Evolutionary conservation across 2,113 vertebrate genomes (phyloP).

Genomic region (Actenoides lindsayi): DNA sequence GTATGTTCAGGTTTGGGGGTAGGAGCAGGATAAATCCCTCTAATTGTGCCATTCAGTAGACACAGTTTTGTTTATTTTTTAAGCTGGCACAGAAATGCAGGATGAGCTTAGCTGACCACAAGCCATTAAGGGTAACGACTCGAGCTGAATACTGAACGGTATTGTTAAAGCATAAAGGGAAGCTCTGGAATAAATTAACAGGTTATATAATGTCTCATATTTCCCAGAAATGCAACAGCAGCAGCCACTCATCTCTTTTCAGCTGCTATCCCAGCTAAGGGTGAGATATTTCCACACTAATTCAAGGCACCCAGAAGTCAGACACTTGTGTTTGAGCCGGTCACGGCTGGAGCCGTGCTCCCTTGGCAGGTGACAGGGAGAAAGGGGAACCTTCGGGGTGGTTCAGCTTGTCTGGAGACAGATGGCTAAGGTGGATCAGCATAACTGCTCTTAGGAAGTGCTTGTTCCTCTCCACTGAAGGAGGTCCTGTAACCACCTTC

Average conservation of each 20-base stretch:
- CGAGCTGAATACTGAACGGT: constrained; percentile 53
- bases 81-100: constrained; percentile 4
- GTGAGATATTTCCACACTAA: constrained; percentile 29
- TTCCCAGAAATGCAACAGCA: constrained; percentile 49
- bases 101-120: constrained; percentile 32
- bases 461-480: background rate
- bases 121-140: constrained; percentile 20
- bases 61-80: constrained; percentile 42
- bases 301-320: background rate
- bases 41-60: constrained; percentile 19
- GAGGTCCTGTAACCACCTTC: background rate
- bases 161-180: constrained; percentile 63
- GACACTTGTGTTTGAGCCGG: background rate
- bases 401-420: background rate
- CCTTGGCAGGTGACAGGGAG: background rate
- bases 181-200: constrained; percentile 53
- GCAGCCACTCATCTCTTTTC: constrained; percentile 6
- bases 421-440: background rate
- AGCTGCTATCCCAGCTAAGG: background rate
- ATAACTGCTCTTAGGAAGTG: background rate
- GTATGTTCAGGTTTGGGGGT: background rate
- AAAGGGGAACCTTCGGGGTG: background rate
- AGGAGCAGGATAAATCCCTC: background rate
- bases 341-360: background rate
- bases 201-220: constrained; percentile 23